These are phyloP conservation scores for Danaus plexippus DNA, from an alignment of 1,140 invertebrate species.

Conservation along the genomic window DNA sequence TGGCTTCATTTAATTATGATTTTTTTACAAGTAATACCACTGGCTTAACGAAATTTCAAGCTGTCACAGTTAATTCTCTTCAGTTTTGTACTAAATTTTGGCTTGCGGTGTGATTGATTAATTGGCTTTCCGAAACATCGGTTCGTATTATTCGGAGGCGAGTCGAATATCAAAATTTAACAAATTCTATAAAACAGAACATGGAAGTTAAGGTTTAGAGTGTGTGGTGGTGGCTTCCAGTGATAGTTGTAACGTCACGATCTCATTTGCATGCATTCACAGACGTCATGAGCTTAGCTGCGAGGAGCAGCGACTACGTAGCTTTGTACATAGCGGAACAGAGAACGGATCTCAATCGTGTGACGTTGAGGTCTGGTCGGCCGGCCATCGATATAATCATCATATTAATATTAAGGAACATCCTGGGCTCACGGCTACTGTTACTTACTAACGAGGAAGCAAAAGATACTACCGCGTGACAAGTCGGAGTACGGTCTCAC, in stretches of 20 bases:
- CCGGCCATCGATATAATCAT: conserved; percentile 6
- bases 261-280: conserved; percentile 67
- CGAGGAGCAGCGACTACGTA: conserved; percentile 43
- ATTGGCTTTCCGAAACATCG: conserved; percentile 54
- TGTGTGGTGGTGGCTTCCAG: conserved; percentile 70
- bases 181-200: conserved; percentile 32
- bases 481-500: too few species aligned
- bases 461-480: background rate
- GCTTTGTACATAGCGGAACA: conserved; percentile 46
- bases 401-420: conserved; percentile 5
- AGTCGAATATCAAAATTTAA: conserved; percentile 64
- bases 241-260: conserved; percentile 46
- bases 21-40: conserved; percentile 64
- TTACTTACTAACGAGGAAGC: conserved; percentile 16
- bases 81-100: conserved; percentile 65
- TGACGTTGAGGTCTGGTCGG: conserved; percentile 1
- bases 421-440: conserved; percentile 49
- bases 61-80: conserved; percentile 66
- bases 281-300: conserved; percentile 58
- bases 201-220: conserved; percentile 70
- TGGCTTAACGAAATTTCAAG: conserved; percentile 66
- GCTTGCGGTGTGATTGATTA: conserved; percentile 70
- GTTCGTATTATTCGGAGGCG: conserved; percentile 32
- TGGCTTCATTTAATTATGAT: conserved; percentile 60
- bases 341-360: conserved; percentile 20